Evolutionary conservation across 2,888 invertebrate genomes (phyloP), one percentile per base, ranked within the genome.

Genomic region (Pogonocherus hispidulus): DNA sequence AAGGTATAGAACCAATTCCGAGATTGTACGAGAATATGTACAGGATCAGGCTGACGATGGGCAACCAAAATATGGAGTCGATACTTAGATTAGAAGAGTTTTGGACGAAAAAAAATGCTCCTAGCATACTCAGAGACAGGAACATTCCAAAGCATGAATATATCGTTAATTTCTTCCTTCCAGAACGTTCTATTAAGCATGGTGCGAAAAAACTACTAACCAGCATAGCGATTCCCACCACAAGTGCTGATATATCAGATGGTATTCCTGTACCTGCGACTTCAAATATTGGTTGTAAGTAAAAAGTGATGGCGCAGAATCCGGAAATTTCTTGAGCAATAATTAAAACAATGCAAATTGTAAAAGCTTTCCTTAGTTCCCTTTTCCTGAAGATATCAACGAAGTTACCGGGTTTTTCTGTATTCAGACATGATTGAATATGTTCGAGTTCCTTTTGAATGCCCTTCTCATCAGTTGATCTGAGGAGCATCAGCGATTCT

Each of bases 281-380:
- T 1, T 84, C 81, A 80, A 94, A 93, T 78, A 94, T 93, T 23
- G 85, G 86, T 70, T 91, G 90, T 81, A 92, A 90, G 84, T 93
- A 93, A 84, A 93, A 93, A 1, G 94, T 87, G 0, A 94, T 91
- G 0, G 93, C 92, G 83, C 93, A 93, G 80, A 93, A 92, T 0
- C 94, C 94, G 0, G 90, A 90, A 72, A 94, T 87, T 84, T 96
- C 96, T 81, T 96, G 96, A 85, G 94, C 93, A 0, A 66, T 27
- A 54, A 78, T 73, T 44, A 79, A 44, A 2, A 73, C 44, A 35
- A 90, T 91, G 0, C 91, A 92, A 63, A 92, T 90, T 74, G 92
- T 87, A 79, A 94, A 88, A 0, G 94, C 93, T 79, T 91, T 92
- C 75, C 92, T 90, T 83, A 94, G 91, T 22, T 91, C 88, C 63